A percentile compares a stretch with the other conserved stretches of the same genome.
phyloP scores from a whole-genome alignment of 1,140 invertebrate genomes.

The Brachionus paranguensis region DNA sequence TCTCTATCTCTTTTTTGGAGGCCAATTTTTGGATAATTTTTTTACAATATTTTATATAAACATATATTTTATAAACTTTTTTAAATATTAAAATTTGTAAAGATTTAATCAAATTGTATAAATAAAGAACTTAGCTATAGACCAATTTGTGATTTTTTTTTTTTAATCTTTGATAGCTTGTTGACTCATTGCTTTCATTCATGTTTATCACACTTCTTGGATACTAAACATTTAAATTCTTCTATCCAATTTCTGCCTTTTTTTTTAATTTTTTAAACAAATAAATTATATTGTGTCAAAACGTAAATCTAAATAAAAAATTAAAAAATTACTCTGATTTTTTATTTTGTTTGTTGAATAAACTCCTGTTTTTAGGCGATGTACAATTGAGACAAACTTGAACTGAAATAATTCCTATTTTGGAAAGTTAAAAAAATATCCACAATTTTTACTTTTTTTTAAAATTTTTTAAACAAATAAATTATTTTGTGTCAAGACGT shows the following conservation, averaged over 20 bases:
- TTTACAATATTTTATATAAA: neutral
- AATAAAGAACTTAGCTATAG: neutral
- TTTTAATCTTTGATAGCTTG: neutral
- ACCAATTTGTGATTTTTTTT: neutral
- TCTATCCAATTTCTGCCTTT: neutral
- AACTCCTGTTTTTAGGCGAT: no score
- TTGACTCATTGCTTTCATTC: neutral
- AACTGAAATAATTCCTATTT: no score
- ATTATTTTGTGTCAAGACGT: neutral
- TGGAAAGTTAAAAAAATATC: no score
- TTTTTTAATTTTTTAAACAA: neutral
- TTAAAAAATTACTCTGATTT: neutral
- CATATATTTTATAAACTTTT: neutral
- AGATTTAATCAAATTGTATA: conserved; percentile 18
- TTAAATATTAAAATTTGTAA: neutral
- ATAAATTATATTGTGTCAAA: neutral
- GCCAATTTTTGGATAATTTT: neutral
- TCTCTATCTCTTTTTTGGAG: neutral
- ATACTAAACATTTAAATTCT: neutral
- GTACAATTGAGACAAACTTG: no score
- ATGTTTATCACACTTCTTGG: neutral
- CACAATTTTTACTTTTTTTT: no score
- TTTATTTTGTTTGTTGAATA: neutral
- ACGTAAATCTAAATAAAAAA: neutral
- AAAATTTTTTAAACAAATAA: neutral